These are phyloP conservation scores for Neodiprion lecontei DNA, from an alignment of 1,140 invertebrate genomes.

Conservation along the genomic window DNA sequence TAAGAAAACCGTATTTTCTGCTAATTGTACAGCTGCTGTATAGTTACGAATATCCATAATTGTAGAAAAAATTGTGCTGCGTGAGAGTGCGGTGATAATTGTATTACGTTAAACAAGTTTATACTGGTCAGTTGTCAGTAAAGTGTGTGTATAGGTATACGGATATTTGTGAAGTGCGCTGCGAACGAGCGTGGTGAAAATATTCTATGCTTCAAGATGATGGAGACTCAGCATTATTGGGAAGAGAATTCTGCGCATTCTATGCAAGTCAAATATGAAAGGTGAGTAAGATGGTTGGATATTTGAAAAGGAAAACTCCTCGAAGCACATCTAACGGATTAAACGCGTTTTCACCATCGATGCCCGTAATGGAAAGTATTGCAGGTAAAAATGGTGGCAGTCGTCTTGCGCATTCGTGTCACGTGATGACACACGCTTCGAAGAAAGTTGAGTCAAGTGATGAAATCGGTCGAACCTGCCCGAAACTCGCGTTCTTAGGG, in stretches of 20 bases:
- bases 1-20: no score
- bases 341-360: not conserved
- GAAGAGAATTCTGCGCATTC: conserved; percentile 56
- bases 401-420: not conserved
- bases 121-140: no score
- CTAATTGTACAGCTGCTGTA: no score
- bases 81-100: no score
- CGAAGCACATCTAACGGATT: not conserved
- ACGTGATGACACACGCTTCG: conserved; percentile 1
- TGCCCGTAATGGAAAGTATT: not conserved
- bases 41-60: no score
- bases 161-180: not conserved
- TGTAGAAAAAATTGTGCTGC: no score
- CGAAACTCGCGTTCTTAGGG: no score
- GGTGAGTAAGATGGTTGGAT: conserved; percentile 41
- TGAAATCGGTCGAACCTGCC: no score
- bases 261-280: conserved; percentile 61
- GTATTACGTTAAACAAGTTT: no score
- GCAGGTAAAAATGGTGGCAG: not conserved
- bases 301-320: not conserved
- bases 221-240: conserved; percentile 62
- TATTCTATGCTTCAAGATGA: conserved; percentile 58
- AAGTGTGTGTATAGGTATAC: not conserved
- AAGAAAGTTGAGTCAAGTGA: not conserved
- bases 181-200: no score